Base-by-base conservation (phyloP, 2,888 invertebrate species). In the Ophion costatus region DNA sequence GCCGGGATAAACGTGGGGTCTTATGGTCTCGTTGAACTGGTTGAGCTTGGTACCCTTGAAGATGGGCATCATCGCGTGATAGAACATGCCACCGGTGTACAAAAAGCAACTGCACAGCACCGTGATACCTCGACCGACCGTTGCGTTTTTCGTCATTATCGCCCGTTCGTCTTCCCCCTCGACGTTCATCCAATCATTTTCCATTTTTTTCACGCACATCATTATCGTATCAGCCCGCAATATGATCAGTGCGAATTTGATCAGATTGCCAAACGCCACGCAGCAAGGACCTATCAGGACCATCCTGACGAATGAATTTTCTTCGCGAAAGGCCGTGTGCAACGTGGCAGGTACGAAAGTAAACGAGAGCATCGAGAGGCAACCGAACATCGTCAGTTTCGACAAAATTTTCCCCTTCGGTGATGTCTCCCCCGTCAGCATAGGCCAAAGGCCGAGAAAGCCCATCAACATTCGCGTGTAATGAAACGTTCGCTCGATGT, bases 1-100 rank as follows among this genome's bases (percentile, higher is more conserved):
- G 22, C 91, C 88, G 4, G 91, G 92, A 57, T 89, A 91, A 0
- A 89, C 87, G 4, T 90, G 84, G 0, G 87, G 84, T 56, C 90
- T 87, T 1, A 89, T 86, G 0, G 89, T 90, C 17, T 83, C 82
- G 38, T 91, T 91, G 45, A 74, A 57, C 24, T 84, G 84, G 5
- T 86, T 64, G 0, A 80, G 9, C 0, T 77, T 71, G 4, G 82
- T 84, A 3, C 82, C 85, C 0, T 73, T 78, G 6, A 87, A 64
- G 42, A 88, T 78, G 2, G 86, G 86, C 38, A 87, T 80, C 10
- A 80, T 63, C 42, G 80, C 59, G 75, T 82, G 70, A 84, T 86
- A 86, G 22, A 79, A 76, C 22, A 86, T 38, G 2, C 87, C 87
- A 29, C 73, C 85, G 20, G 80, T 75, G 73, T 84, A 88, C 75